phyloP scores from a whole-genome alignment of 2,113 vertebrate species.

The Callocephalon fimbriatum region DNA sequence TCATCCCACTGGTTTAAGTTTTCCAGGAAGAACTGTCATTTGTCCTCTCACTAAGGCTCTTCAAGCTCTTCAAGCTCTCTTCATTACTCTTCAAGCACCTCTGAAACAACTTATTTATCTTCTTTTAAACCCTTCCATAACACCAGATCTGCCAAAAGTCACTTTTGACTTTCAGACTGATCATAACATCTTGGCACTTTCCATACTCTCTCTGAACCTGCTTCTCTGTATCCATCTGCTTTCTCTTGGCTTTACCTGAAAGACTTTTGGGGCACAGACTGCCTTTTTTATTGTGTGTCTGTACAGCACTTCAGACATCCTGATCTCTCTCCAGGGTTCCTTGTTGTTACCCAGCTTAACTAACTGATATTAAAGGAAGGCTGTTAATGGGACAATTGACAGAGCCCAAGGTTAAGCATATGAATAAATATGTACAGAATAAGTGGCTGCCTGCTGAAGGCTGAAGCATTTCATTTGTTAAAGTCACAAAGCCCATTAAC shows the following conservation, averaged over 20 bases:
- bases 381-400: neutral
- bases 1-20: neutral
- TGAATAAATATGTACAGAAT: conserved; percentile 11
- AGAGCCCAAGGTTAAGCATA: conserved; percentile 22
- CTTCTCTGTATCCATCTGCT: neutral
- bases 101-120: neutral
- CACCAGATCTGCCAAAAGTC: neutral
- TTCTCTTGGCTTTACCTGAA: neutral
- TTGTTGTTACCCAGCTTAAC: neutral
- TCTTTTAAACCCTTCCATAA: neutral
- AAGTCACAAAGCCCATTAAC: conserved; percentile 2
- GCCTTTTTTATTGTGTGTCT: neutral
- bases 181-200: neutral
- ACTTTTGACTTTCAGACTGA: neutral
- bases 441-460: neutral
- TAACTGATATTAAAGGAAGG: neutral
- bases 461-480: neutral
- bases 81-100: neutral
- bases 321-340: neutral
- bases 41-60: neutral
- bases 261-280: neutral
- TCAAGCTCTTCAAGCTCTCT: too few relatives aligned
- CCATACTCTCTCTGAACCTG: neutral
- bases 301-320: neutral
- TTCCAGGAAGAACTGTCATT: neutral